Base-by-base conservation (phyloP, 2,113 vertebrate genomes). In the Podarcis muralis region DNA sequence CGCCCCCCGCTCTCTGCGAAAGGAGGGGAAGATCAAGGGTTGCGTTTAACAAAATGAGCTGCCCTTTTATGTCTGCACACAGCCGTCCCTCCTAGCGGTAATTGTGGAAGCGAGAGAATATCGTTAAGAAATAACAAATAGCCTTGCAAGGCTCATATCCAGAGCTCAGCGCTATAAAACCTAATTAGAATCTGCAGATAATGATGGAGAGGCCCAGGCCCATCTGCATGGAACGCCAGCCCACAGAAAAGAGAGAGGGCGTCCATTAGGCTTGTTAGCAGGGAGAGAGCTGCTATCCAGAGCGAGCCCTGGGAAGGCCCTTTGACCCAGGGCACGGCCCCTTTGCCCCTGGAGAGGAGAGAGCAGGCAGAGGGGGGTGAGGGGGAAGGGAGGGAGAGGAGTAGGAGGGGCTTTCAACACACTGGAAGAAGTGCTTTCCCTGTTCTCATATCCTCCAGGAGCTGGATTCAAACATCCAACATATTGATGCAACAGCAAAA, bases 91-190 rank as follows among this genome's bases (percentile, higher is more conserved):
- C 1, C 0, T 74, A 82, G 92, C 93, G 0, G 25, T 3, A 83
- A 53, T 66, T 0, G 0, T 15, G 91, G 84, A 87, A 92, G 37
- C 48, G 88, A 75, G 90, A 90, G 90, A 90, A 4, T 57, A 90
- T 95, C 92, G 37, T 95, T 95, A 93, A 90, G 92, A 74, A 76
- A 84, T 91, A 93, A 94, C 30, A 75, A 93, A 94, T 84, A 86
- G 85, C 78, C 87, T 78, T 71, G 74, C 71, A 7, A 0, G 53
- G 65, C 40, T 89, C 84, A 87, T 83, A 6, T 85, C 89, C 71
- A 0, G 5, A 88, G 85, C 81, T 25, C 0, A 0, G 92, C 22
- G 83, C 89, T 40, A 90, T 81, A 85, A 76, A 94, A 81, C 65
- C 94, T 94, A 92, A 95, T 96, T 94, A 96, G 91, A 91, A 87